Evolutionary conservation across 2,113 vertebrate genomes (phyloP).

Genomic region (Oncorhynchus keta): DNA sequence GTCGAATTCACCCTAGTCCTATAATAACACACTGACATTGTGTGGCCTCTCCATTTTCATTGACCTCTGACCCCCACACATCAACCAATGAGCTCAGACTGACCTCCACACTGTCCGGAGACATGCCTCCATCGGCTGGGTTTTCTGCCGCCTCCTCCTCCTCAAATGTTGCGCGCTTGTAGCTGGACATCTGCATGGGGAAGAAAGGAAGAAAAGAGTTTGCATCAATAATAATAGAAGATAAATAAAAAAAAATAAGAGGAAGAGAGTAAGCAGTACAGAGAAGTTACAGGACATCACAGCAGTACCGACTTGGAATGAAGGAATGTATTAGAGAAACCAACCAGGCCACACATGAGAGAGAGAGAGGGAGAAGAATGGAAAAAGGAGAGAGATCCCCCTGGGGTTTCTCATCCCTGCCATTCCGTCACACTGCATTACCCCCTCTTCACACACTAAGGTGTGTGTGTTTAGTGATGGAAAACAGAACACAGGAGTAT

Average conservation of each 20-base stretch:
- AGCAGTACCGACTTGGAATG: background rate
- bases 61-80: background rate
- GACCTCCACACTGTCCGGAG: constrained; percentile 88
- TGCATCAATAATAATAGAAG: constrained; percentile 21
- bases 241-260: background rate
- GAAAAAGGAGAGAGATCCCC: background rate
- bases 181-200: constrained; percentile 87
- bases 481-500: background rate
- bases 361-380: background rate
- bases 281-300: background rate
- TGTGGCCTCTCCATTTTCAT: background rate
- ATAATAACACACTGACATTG: too few relatives aligned
- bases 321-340: background rate
- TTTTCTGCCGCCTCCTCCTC: constrained; percentile 85
- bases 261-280: background rate
- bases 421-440: background rate
- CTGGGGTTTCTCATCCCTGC: background rate
- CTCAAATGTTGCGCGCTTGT: constrained; percentile 89
- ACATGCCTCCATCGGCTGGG: constrained; percentile 73
- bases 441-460: background rate
- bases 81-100: constrained; percentile 27
- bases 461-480: background rate
- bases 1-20: too few relatives aligned
- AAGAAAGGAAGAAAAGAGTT: background rate
- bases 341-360: background rate